Evolutionary conservation across 2,888 invertebrate genomes (phyloP).

Genomic region (Heliconius hortense): DNA sequence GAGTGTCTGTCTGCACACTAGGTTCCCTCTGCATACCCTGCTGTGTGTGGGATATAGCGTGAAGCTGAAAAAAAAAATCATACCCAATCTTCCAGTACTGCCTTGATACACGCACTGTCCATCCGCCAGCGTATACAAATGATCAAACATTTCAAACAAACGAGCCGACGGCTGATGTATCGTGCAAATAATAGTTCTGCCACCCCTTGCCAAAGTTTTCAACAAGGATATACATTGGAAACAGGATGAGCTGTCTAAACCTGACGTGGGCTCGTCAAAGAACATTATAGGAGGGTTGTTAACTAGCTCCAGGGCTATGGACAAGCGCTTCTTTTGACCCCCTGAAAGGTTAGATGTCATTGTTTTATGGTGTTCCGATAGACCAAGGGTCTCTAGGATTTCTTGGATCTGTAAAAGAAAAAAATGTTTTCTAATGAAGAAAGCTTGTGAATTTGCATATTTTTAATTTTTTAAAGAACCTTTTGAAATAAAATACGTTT

Average conservation of each 20-base stretch:
- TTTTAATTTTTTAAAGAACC: no score
- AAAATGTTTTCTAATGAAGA: neutral
- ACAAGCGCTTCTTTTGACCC: conserved; percentile 96
- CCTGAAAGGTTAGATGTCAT: conserved; percentile 96
- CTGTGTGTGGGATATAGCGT: no score
- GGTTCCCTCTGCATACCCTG: no score
- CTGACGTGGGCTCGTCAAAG: conserved; percentile 98
- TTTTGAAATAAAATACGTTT: no score
- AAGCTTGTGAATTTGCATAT: neutral
- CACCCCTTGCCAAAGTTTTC: conserved; percentile 93
- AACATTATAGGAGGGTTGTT: conserved; percentile 99
- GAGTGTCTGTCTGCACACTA: no score
- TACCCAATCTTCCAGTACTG: conserved; percentile 91
- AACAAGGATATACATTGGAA: conserved; percentile 95
- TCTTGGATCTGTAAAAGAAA: conserved; percentile 88
- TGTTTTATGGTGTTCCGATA: conserved; percentile 93
- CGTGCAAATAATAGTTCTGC: conserved; percentile 96
- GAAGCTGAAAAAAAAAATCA: no score
- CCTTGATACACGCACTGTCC: conserved; percentile 98
- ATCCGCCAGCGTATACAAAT: conserved; percentile 95
- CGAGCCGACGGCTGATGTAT: conserved; percentile 98
- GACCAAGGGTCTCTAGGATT: conserved; percentile 93
- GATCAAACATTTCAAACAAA: conserved; percentile 97
- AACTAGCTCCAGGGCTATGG: conserved; percentile 96
- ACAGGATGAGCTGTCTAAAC: conserved; percentile 96